Conservation (phyloP, 2,797 vertebrate genomes). For the Sebastes umbrosus region DNA sequence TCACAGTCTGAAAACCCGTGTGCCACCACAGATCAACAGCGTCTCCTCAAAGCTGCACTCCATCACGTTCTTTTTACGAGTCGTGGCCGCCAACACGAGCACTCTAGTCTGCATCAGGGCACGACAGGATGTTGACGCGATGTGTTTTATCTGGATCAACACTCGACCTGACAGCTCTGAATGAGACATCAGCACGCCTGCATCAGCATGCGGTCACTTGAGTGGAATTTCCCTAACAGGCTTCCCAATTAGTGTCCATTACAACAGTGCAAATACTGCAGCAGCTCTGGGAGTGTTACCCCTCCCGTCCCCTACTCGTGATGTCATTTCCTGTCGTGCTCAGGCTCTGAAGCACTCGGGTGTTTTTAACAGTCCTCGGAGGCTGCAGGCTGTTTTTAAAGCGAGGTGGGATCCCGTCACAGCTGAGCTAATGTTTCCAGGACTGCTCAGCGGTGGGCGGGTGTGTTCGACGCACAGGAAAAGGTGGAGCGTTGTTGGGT, state of each 20-base stretch:
- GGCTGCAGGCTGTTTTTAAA: conserved; percentile 41
- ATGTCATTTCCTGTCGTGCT: conserved; percentile 60
- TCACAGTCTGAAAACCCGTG: background rate
- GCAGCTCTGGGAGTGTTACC: conserved; percentile 29
- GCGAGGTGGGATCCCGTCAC: conserved; percentile 29
- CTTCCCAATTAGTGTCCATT: conserved; percentile 46
- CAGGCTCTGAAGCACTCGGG: conserved; percentile 8
- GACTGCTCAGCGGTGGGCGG: background rate
- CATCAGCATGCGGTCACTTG: background rate
- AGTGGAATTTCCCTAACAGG: conserved; percentile 20
- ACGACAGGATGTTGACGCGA: conserved; percentile 25
- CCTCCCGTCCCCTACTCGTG: background rate
- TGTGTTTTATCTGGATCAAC: conserved; percentile 20
- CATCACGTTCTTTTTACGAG: conserved; percentile 25
- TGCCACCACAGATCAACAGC: background rate
- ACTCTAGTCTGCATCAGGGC: background rate
- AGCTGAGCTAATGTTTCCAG: conserved; percentile 64
- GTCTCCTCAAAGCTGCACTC: background rate
- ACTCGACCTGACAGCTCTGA: conserved; percentile 38
- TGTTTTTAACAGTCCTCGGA: conserved; percentile 6
- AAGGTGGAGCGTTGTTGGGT: conserved; percentile 42
- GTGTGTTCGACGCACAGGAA: conserved; percentile 37
- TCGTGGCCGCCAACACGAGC: background rate
- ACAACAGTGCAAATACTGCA: conserved; percentile 18
- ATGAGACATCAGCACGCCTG: conserved; percentile 27